Evolutionary conservation across 2,113 vertebrate species (phyloP), one percentile per base, ranked within the genome.

Genomic region (Nettapus auritus): DNA sequence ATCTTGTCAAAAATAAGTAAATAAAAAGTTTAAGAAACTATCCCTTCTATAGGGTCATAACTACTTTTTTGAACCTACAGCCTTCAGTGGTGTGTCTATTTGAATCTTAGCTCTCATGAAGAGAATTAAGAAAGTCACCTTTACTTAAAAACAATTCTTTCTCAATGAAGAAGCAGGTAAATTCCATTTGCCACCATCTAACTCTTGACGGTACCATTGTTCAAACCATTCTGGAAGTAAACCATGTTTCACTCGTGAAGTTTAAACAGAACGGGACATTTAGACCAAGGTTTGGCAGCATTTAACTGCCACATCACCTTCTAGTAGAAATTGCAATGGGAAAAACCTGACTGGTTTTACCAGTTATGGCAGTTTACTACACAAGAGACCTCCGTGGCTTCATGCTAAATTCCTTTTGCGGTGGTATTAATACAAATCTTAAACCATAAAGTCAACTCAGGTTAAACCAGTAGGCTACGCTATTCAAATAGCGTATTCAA

Each of bases 271-370:
- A 26, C 57, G 67, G 26, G 44, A 91, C 63, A 29, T 44, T 78
- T 5, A 67, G 29, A 64, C 42, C 13, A 46, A 81, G 15, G 34
- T 69, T 29, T 90, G 53, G 22, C 66, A 69, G 44, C n/a, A 52
- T 85, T 79, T 89, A 89, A 46, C 74, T 42, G 63, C 40, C 74
- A 92, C 59, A 69, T 69, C 71, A 78, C 21, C 68, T 75, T 79
- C n/a, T n/a, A 83, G 17, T 2, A 82, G n/a, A 77, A 21, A 52
- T 15, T 66, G 50, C 25, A 73, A 38, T 23, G 6, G 53, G 74
- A 59, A 93, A 82, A 87, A 53, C 0, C 4, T 76, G 53, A 93
- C 92, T 73, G 81, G 94, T 90, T 89, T 93, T 93, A 92, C 94
- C 86, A 86, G 94, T 95, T 94, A 74, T 1, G 25, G 78, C 87